phyloP scores from a whole-genome alignment of 2,888 invertebrate genomes.

The Hymenopus coronatus region DNA sequence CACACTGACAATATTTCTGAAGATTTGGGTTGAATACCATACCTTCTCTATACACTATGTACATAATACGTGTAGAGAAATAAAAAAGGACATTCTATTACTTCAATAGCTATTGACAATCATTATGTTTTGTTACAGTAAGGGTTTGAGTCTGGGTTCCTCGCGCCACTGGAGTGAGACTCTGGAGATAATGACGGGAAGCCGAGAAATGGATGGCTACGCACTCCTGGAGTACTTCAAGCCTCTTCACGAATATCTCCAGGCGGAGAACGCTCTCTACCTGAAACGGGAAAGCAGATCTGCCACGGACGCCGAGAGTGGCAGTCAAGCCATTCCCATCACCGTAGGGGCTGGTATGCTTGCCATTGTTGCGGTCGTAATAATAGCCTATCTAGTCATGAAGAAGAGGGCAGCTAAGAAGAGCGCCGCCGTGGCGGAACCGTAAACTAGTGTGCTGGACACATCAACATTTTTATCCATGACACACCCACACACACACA shows the following conservation, averaged over 20 bases:
- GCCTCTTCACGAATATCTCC: slow-evolving; percentile 46
- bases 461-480: too few relatives aligned
- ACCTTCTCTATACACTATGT: too few relatives aligned
- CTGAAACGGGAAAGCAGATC: neutral
- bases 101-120: too few relatives aligned
- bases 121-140: slow-evolving; percentile 26
- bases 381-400: slow-evolving; percentile 5
- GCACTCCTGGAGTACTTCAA: slow-evolving; percentile 51
- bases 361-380: slow-evolving; percentile 1
- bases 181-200: slow-evolving; percentile 47
- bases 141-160: slow-evolving; percentile 37
- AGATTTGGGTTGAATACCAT: too few relatives aligned
- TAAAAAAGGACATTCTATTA: too few relatives aligned
- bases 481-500: too few relatives aligned
- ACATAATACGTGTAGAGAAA: too few relatives aligned
- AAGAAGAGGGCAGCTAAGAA: neutral
- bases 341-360: slow-evolving; percentile 8
- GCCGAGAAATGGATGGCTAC: slow-evolving; percentile 45
- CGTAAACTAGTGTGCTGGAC: too few relatives aligned
- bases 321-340: slow-evolving; percentile 2
- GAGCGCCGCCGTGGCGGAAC: neutral
- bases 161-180: slow-evolving; percentile 43
- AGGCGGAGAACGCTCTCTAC: neutral
- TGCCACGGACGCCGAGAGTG: neutral
- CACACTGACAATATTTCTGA: too few relatives aligned